A percentile compares a stretch with the other conserved stretches of the same genome.
Conservation (phyloP, 2,888 invertebrate species). For the Dorcus parallelipipedus region DNA sequence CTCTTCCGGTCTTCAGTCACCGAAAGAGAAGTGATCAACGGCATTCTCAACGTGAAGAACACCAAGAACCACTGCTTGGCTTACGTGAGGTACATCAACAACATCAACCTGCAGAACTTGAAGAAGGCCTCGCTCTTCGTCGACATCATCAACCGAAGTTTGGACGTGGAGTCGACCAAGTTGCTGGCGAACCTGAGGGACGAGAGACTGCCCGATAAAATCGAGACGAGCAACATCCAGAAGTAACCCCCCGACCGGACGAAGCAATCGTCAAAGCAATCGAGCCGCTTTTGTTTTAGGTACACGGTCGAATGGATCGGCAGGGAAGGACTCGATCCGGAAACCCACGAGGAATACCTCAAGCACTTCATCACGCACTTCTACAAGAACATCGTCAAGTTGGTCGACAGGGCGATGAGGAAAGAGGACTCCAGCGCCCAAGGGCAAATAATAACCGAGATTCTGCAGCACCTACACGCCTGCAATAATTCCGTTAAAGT, state of each 20-base stretch:
- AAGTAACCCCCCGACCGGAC: conserved; percentile 56
- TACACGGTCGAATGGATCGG: conserved; percentile 98
- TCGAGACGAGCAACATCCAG: conserved; percentile 84
- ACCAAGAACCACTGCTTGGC: conserved; percentile 94
- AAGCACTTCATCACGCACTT: conserved; percentile 93
- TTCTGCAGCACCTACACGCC: conserved; percentile 91
- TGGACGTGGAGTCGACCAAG: conserved; percentile 91
- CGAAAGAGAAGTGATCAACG: conserved; percentile 96
- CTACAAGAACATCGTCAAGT: conserved; percentile 85
- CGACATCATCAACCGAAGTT: conserved; percentile 86
- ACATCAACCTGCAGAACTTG: conserved; percentile 92
- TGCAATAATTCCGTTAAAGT: conserved; percentile 90
- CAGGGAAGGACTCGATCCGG: conserved; percentile 86
- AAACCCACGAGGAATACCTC: conserved; percentile 90
- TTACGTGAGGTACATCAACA: conserved; percentile 93
- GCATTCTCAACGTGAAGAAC: conserved; percentile 87
- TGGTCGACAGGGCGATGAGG: conserved; percentile 92
- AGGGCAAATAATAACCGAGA: conserved; percentile 90
- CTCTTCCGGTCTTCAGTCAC: conserved; percentile 75
- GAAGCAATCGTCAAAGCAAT: not conserved
- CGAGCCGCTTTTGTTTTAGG: conserved; percentile 47
- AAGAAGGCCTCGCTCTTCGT: conserved; percentile 93
- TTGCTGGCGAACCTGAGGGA: conserved; percentile 86
- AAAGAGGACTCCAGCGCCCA: conserved; percentile 93
- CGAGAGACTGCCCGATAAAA: conserved; percentile 82